A percentile compares a stretch with the other conserved stretches of the same genome.
These are phyloP conservation scores for Heliangelus exortis DNA, from an alignment of 2,797 vertebrate genomes.

Conservation along the genomic window DNA sequence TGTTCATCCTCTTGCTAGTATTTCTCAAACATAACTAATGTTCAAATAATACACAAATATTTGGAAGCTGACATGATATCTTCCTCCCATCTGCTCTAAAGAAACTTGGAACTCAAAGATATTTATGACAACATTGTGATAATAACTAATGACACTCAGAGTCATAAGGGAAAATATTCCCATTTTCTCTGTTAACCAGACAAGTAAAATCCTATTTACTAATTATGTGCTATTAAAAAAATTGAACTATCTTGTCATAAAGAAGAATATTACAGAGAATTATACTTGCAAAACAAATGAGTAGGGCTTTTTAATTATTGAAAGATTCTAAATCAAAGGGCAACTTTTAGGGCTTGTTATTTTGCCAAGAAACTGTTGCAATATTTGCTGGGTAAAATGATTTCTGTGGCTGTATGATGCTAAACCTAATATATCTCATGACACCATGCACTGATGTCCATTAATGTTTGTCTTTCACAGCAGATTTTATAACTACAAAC, in stretches of 20 bases:
- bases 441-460: neutral
- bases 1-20: neutral
- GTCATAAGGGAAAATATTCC: neutral
- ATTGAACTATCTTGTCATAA: neutral
- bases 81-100: constrained; percentile 56
- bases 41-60: constrained; percentile 27
- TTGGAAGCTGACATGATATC: neutral
- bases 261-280: neutral
- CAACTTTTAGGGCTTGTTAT: neutral
- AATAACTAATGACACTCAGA: constrained; percentile 8
- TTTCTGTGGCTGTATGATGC: neutral
- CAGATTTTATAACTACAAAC: neutral
- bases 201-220: neutral
- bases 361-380: neutral
- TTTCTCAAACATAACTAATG: neutral
- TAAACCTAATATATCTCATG: neutral
- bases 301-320: neutral
- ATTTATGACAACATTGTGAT: constrained; percentile 22
- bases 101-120: constrained; percentile 42
- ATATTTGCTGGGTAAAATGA: neutral
- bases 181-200: neutral
- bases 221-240: neutral
- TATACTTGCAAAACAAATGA: neutral
- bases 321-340: neutral
- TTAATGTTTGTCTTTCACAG: neutral